Evolutionary conservation across 92 coral and sea anemone species (phyloP), one percentile per base, ranked within the genome.

Genomic region (Scolanthus callimorphus): DNA sequence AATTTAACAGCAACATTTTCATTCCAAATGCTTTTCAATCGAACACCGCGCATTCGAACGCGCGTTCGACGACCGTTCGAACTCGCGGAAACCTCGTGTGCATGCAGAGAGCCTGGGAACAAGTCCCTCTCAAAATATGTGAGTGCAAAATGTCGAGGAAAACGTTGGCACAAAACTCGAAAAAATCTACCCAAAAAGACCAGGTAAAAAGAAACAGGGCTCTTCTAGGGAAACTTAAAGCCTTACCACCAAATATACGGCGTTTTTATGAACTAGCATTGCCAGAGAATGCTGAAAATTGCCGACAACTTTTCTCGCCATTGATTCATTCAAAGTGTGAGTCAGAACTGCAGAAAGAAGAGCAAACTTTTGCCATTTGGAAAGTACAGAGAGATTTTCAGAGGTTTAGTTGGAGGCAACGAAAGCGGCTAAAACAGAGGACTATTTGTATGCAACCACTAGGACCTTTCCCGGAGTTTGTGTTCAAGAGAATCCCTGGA

Each of bases 351-450:
- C 67, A 37, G 11, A 51, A 60, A 25, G 83, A 81, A 53, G 63
- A 54, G n/a, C 99, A 94, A 44, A 81, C 97, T 22, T 89, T 80
- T 55, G 77, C 94, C 6, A 69, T 73, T 48, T 92, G 98, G 96
- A 92, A 92, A 68, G 89, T 92, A 12, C 96, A 89, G 65, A 64
- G 47, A 11, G 85, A 90, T 57, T 85, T 92, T 61, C 75, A 86
- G 27, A 92, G 76, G 59, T 62, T 88, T 2, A 79, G 67, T 51
- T 84, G 73, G 52, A 62, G 60, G 20, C 88, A 77, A 29, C 79
- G 82, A 73, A 89, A 68, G 59, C 82, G 90, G 30, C 39, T 77
- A 39, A 82, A 58, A 27, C 63, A 46, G 9, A 71, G 60, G 49
- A 57, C 21, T 26, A 65, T 94, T 31, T 94, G 85, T 59, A 66